These are phyloP conservation scores for Trachymyrmex cornetzi DNA, from an alignment of 1,140 invertebrate species.

Conservation along the genomic window DNA sequence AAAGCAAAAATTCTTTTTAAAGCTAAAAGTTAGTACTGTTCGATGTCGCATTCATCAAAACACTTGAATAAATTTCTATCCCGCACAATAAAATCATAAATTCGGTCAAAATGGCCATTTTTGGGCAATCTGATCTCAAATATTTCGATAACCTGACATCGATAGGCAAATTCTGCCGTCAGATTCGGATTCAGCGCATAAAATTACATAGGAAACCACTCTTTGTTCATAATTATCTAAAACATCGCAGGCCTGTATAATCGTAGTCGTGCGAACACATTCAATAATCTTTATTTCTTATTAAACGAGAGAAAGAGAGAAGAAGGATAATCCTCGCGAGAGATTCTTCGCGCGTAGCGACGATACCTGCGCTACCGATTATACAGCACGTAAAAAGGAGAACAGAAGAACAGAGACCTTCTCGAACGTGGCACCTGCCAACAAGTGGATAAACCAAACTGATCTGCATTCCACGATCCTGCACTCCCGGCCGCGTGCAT, in stretches of 20 bases:
- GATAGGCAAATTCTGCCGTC: no score
- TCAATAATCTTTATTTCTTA: conserved; percentile 44
- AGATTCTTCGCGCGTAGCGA: background rate
- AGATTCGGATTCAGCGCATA: no score
- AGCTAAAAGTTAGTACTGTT: no score
- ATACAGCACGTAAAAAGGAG: conserved; percentile 15
- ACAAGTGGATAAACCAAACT: conserved; percentile 62
- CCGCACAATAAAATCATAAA: no score
- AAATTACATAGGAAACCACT: no score
- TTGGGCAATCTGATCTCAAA: no score
- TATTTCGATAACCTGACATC: no score
- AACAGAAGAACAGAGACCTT: conserved; percentile 24
- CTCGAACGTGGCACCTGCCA: conserved; percentile 58
- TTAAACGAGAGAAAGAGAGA: conserved; percentile 17
- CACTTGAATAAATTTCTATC: no score
- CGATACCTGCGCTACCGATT: background rate
- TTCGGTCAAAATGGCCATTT: no score
- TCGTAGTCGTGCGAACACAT: conserved; percentile 35
- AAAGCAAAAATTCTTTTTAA: no score
- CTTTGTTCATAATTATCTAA: no score
- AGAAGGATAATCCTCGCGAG: conserved; percentile 30
- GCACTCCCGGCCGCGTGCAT: conserved; percentile 7
- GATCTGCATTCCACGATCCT: conserved; percentile 60
- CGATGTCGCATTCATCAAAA: no score
- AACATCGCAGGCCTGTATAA: background rate